A percentile compares a stretch with the other conserved stretches of the same genome.
These are phyloP conservation scores for Pseudomyrmex dendroicus DNA, from an alignment of 1,140 invertebrate genomes.

Conservation along the genomic window DNA sequence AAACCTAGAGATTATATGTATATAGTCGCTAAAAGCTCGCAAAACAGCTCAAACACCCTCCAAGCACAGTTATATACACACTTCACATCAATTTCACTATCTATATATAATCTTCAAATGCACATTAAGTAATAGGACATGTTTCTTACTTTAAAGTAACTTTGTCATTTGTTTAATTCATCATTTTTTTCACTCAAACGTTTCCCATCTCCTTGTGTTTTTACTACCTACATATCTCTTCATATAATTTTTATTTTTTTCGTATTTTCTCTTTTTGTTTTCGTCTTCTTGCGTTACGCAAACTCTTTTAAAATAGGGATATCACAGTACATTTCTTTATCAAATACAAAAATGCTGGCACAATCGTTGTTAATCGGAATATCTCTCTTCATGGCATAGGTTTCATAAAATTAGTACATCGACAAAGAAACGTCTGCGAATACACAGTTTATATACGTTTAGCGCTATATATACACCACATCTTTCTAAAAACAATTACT, in stretches of 20 bases:
- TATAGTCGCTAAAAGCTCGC: neutral
- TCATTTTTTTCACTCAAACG: neutral
- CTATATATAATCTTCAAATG: slow-evolving; percentile 50
- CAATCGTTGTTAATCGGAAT: slow-evolving; percentile 43
- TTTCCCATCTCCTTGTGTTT: no score
- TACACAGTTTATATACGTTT: slow-evolving; percentile 19
- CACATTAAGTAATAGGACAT: slow-evolving; percentile 60
- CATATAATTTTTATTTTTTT: neutral
- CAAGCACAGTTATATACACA: slow-evolving; percentile 7
- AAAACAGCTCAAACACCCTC: slow-evolving; percentile 12
- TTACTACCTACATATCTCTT: no score
- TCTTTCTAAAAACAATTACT: neutral
- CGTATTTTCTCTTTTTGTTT: neutral
- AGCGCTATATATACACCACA: slow-evolving; percentile 2
- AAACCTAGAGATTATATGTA: no score
- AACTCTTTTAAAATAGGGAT: slow-evolving; percentile 27
- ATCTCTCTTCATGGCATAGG: neutral
- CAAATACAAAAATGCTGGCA: slow-evolving; percentile 62
- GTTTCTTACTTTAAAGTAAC: slow-evolving; percentile 48
- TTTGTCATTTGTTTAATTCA: slow-evolving; percentile 13
- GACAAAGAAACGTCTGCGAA: slow-evolving; percentile 29
- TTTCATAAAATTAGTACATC: slow-evolving; percentile 27
- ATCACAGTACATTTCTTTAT: slow-evolving; percentile 60
- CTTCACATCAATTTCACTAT: neutral
- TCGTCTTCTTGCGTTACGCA: neutral